Evolutionary conservation across 2,797 vertebrate genomes (phyloP).

Genomic region (Spondyliosoma cantharus): DNA sequence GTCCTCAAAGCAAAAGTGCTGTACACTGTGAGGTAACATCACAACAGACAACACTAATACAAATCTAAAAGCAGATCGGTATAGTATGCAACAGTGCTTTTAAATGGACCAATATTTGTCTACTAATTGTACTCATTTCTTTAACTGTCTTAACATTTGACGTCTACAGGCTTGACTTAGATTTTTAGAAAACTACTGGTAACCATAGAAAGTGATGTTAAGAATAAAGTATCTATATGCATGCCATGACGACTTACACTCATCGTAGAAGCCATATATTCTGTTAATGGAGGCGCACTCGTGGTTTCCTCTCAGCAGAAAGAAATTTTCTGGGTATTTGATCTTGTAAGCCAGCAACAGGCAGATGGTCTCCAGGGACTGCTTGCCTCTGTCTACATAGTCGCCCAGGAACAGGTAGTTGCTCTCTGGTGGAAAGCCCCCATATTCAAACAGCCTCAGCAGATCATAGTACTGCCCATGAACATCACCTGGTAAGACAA

Average conservation of each 20-base stretch:
- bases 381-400: constrained; percentile 89
- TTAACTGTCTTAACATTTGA: not conserved
- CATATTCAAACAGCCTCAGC: constrained; percentile 88
- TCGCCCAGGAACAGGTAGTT: constrained; percentile 90
- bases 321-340: constrained; percentile 90
- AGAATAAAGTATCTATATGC: not conserved
- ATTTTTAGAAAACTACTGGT: not conserved
- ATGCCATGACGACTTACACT: constrained; percentile 82
- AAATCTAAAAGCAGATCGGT: not conserved
- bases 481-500: constrained; percentile 82
- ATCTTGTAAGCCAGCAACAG: constrained; percentile 88
- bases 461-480: constrained; percentile 90
- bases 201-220: not conserved
- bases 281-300: constrained; percentile 90
- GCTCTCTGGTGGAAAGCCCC: constrained; percentile 88
- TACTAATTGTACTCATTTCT: not conserved
- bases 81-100: no score
- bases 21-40: not conserved
- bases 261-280: constrained; percentile 90
- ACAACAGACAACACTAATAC: no score
- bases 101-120: not conserved
- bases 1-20: not conserved
- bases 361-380: constrained; percentile 89
- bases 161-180: not conserved
- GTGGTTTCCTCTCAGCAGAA: constrained; percentile 88